phyloP scores from a whole-genome alignment of 1,140 invertebrate species.

The Dendrolimus kikuchii region DNA sequence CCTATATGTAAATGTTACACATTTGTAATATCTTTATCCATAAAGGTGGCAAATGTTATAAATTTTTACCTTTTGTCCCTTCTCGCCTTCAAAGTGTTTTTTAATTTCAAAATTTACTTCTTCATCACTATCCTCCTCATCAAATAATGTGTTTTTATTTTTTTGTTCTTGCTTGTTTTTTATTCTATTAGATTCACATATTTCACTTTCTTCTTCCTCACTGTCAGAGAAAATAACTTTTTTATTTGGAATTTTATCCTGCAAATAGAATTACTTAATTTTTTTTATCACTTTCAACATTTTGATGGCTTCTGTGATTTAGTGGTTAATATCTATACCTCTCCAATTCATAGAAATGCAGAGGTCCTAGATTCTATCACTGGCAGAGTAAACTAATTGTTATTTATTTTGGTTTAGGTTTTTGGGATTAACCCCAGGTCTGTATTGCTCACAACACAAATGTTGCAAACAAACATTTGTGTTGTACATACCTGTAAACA shows the following conservation, averaged over 20 bases:
- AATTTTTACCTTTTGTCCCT: slow-evolving; percentile 68
- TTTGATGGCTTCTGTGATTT: not conserved
- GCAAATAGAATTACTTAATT: slow-evolving; percentile 12
- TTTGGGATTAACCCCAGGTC: no score
- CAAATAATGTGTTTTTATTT: slow-evolving; percentile 58
- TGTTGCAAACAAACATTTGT: no score
- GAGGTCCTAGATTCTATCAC: no score
- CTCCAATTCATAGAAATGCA: no score
- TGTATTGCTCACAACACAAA: no score
- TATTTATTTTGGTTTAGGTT: no score
- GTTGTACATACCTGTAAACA: no score
- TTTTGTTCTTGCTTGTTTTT: slow-evolving; percentile 10
- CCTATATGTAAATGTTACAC: no score
- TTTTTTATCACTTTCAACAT: not conserved
- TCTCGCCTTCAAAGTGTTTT: slow-evolving; percentile 71
- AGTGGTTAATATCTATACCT: not conserved
- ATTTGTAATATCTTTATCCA: no score
- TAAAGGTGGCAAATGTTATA: not conserved
- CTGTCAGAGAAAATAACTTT: slow-evolving; percentile 74
- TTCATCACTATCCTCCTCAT: slow-evolving; percentile 63
- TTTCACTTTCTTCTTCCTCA: slow-evolving; percentile 25
- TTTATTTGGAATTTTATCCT: slow-evolving; percentile 72
- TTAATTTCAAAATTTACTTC: slow-evolving; percentile 70
- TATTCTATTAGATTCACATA: slow-evolving; percentile 11
- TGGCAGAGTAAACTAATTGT: no score